A percentile compares a stretch with the other conserved stretches of the same genome.
These are phyloP conservation scores for Myotis yumanensis DNA, from an alignment of 2,113 vertebrate genomes.

Conservation along the genomic window DNA sequence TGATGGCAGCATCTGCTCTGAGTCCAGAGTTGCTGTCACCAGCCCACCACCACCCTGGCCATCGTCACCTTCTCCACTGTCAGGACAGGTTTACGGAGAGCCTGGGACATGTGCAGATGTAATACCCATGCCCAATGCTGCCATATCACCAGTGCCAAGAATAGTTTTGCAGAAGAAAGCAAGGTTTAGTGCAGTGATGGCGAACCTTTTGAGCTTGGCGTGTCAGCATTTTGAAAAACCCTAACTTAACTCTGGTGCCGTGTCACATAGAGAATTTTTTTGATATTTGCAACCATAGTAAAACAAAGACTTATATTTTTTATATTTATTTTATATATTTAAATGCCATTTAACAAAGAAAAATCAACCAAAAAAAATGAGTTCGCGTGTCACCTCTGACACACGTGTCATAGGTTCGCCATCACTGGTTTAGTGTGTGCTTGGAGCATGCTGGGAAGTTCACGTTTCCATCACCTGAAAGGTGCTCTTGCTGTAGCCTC, in stretches of 20 bases:
- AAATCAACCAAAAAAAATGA: too few species aligned
- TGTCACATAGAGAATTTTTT: too few species aligned
- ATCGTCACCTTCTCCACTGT: neutral
- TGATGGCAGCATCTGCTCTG: neutral
- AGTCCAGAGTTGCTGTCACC: neutral
- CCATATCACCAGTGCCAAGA: neutral
- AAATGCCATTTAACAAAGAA: too few species aligned
- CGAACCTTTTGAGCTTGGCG: too few species aligned
- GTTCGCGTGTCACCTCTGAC: too few species aligned
- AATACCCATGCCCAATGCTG: neutral
- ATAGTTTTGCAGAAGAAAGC: neutral
- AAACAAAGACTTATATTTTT: too few species aligned
- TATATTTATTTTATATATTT: too few species aligned
- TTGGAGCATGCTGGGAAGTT: neutral
- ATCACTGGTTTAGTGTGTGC: neutral
- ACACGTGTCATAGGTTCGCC: too few species aligned
- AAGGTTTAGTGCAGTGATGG: neutral
- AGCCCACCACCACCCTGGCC: neutral
- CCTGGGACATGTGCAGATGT: neutral
- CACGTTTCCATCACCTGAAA: neutral
- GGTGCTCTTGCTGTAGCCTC: neutral
- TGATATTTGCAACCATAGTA: too few species aligned
- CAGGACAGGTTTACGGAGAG: neutral
- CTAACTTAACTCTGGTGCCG: too few species aligned
- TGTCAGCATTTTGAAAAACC: too few species aligned